Evolutionary conservation across 2,113 vertebrate species (phyloP).

Genomic region (Bos javanicus): DNA sequence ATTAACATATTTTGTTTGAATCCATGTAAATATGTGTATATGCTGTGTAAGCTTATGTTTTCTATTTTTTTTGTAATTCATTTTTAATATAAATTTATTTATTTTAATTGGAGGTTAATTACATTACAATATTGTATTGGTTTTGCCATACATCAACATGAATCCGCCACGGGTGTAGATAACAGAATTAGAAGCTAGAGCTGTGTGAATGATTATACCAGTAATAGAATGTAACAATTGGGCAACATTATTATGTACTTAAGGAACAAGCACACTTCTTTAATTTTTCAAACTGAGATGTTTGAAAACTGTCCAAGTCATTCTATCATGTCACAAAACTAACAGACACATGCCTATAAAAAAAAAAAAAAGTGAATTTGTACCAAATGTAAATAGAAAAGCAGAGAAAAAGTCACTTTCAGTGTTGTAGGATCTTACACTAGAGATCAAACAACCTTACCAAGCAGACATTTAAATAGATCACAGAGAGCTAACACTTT

Average conservation of each 20-base stretch:
- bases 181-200: background rate
- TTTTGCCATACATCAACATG: too few relatives aligned
- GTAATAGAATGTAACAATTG: background rate
- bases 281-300: background rate
- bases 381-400: background rate
- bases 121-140: too few relatives aligned
- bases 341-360: background rate
- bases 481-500: slow-evolving; percentile 18
- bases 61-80: too few relatives aligned
- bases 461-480: slow-evolving; percentile 15
- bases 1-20: background rate
- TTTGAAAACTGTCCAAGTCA: background rate
- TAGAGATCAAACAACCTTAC: background rate
- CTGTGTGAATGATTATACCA: background rate
- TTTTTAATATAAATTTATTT: too few relatives aligned
- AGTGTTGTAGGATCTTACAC: background rate
- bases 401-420: background rate
- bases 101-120: too few relatives aligned
- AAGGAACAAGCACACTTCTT: background rate
- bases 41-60: background rate
- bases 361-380: background rate
- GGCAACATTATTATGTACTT: background rate
- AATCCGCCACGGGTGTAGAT: background rate
- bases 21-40: background rate
- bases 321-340: background rate